Conservation (phyloP, 2,113 vertebrate genomes). For the Enhydra lutris region DNA sequence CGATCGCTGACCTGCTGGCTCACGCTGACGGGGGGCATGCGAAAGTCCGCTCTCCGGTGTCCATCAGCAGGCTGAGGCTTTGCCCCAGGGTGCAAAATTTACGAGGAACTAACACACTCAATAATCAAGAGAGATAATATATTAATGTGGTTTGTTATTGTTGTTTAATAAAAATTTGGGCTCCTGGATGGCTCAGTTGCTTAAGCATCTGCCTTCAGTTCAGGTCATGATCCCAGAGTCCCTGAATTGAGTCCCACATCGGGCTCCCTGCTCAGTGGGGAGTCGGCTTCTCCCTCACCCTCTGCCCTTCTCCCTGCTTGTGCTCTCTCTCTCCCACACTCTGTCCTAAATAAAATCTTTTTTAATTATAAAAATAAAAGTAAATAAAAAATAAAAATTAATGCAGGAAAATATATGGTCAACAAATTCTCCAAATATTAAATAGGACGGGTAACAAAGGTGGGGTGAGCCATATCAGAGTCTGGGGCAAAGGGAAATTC, state of each 20-base stretch:
- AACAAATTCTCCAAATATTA: not conserved
- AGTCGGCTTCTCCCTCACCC: not conserved
- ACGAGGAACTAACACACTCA: not conserved
- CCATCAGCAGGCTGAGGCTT: not conserved
- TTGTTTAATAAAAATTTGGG: not conserved
- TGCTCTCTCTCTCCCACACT: not conserved
- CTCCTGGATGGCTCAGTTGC: not conserved
- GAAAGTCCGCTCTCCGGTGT: not conserved
- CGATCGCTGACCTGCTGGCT: fast-evolving
- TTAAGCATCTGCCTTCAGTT: not conserved
- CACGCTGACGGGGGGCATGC: fast-evolving
- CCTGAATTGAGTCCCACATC: not conserved
- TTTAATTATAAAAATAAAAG: not conserved
- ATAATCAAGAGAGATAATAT: not conserved
- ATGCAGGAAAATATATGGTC: not conserved
- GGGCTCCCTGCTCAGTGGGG: not conserved
- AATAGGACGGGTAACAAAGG: not conserved
- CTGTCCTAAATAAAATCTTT: not conserved
- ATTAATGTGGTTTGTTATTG: not conserved
- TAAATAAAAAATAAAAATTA: not conserved
- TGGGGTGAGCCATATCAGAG: not conserved
- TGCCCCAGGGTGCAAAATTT: not conserved
- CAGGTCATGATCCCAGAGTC: not conserved
- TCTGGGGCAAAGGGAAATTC: not conserved
- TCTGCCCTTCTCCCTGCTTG: not conserved